Base-by-base conservation (phyloP, 2,797 vertebrate genomes). In the Lagocephalus sceleratus region DNA sequence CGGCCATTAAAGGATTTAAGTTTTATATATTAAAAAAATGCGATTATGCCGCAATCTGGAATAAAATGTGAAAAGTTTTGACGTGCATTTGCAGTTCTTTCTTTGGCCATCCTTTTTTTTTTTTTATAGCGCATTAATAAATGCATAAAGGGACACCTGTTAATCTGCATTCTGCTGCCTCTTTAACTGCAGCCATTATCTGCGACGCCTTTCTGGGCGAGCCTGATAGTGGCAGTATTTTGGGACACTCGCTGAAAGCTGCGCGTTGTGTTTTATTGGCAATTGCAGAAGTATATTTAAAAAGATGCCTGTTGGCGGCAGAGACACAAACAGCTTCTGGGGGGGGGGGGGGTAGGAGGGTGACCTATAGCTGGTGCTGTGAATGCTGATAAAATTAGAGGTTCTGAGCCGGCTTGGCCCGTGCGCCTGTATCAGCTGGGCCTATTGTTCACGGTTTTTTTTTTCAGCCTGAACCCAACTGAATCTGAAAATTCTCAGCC, bases 381-480 rank as follows among this genome's bases (percentile, higher is more conserved):
- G 40, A 68, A 64, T 41, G 51, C 45, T 58, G 58, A 70, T 26
- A 63, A n/a, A 62, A 77, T 71, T 66, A 64, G 42, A 35, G 32
- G 32, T 14, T 35, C 32, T 35, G 32, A 35, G 32, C 32, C 26
- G 26, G 8, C 26, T 29, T 10, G 26, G 26, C 26, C 26, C 26
- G 26, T 29, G 40, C 39, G 29, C 57, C 38, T 58, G 58, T 56
- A 47, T 65, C 47, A 59, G 54, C 60, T 67, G 55, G 68, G 49
- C 47, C 32, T 56, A 48, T 63, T 40, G 22, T 42, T 71, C 45
- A 47, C 47, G 71, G n/a, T n/a, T n/a, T n/a, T n/a, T n/a, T n/a
- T 65, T 58, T 45, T 54, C 58, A 61, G 55, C 44, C 45, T 15
- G 35, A 40, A 51, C 41, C 49, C 75, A 75, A 80, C 57, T 75